Percentiles rank a stretch among this genome's conserved stretches.
Conservation (phyloP, 2,888 invertebrate genomes). For the Rotaria sp. region DNA sequence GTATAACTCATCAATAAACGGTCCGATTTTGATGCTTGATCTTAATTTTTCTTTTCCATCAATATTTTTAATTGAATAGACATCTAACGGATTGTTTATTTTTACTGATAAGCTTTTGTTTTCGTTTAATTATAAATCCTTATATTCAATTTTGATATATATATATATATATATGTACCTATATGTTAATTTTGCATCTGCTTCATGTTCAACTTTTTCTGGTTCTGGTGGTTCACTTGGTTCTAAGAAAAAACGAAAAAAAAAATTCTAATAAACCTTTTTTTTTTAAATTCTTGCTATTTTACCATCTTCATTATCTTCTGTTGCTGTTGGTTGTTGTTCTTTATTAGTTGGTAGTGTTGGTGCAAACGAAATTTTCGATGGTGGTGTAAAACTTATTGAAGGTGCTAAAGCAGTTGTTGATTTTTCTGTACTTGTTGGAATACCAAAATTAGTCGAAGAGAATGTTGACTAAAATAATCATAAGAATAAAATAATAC, state of each 20-base stretch:
- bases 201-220: conserved; percentile 5
- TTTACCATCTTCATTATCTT: background rate
- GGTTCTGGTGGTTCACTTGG: conserved; percentile 9
- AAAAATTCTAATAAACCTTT: too few relatives aligned
- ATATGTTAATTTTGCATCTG: background rate
- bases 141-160: background rate
- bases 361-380: background rate
- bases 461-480: background rate
- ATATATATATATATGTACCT: too few relatives aligned
- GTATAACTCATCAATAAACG: too few relatives aligned
- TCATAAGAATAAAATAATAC: background rate
- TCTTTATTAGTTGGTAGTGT: background rate
- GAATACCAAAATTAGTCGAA: background rate
- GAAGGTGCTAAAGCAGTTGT: background rate
- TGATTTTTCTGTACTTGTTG: background rate
- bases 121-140: too few relatives aligned
- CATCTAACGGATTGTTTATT: too few relatives aligned
- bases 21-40: too few relatives aligned
- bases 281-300: too few relatives aligned
- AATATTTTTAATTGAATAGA: too few relatives aligned
- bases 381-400: background rate
- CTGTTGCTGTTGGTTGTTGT: background rate
- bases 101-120: too few relatives aligned
- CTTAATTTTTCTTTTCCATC: too few relatives aligned
- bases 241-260: background rate